Conservation (phyloP, 2,888 invertebrate species). For the Mesochorus sp. region DNA sequence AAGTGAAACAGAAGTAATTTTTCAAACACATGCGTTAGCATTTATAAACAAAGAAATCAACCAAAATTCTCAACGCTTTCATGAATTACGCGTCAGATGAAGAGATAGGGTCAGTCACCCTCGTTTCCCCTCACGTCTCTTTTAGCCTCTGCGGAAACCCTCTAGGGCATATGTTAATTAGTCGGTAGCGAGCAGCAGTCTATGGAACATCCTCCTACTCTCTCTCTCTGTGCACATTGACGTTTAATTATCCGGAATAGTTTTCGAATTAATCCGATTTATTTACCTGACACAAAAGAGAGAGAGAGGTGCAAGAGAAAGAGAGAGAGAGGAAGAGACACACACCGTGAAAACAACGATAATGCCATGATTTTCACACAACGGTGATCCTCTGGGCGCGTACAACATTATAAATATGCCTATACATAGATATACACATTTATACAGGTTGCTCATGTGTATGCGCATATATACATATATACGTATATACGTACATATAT, state of each 20-base stretch:
- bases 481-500: background rate
- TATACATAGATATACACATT: background rate
- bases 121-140: background rate
- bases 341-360: slow-evolving; percentile 25
- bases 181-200: slow-evolving; percentile 51
- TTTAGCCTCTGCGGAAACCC: slow-evolving; percentile 27
- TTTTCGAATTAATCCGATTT: slow-evolving; percentile 68
- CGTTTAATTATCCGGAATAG: slow-evolving; percentile 69
- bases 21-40: too few species aligned
- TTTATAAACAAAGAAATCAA: slow-evolving; percentile 51
- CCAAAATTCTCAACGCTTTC: slow-evolving; percentile 35
- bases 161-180: slow-evolving; percentile 63
- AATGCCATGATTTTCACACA: slow-evolving; percentile 32
- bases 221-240: slow-evolving; percentile 56
- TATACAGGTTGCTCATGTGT: background rate
- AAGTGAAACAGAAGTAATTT: too few species aligned
- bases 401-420: too few species aligned
- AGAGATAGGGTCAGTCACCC: background rate
- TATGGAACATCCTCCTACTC: slow-evolving; percentile 24
- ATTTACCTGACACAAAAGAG: slow-evolving; percentile 63
- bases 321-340: too few species aligned
- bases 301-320: too few species aligned
- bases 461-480: background rate
- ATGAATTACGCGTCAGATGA: slow-evolving; percentile 31
- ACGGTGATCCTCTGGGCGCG: background rate